These are phyloP conservation scores for Minunthozetes semirufus DNA, from an alignment of 2,888 invertebrate species.

Conservation along the genomic window DNA sequence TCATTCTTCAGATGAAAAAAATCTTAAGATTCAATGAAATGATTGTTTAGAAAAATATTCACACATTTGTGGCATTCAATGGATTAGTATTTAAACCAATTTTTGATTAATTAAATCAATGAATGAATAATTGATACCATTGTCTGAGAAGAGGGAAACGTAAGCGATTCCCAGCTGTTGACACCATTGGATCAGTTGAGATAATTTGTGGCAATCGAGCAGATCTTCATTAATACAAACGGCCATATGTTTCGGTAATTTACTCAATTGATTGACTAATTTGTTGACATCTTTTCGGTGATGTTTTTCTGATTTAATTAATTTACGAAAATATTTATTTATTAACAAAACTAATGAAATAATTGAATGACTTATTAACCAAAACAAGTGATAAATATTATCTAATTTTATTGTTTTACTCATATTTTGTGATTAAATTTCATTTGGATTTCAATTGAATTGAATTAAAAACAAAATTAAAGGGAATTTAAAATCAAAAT, in stretches of 20 bases:
- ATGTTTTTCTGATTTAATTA: background rate
- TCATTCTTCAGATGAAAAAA: background rate
- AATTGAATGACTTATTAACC: background rate
- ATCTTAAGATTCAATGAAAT: background rate
- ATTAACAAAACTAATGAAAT: background rate
- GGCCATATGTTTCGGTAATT: constrained; percentile 31
- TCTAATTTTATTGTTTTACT: background rate
- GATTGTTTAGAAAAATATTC: background rate
- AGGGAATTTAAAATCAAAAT: background rate
- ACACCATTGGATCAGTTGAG: constrained; percentile 29
- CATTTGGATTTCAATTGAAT: background rate
- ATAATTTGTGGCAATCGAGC: background rate
- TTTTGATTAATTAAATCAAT: background rate
- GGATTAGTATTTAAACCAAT: background rate
- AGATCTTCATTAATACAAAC: background rate
- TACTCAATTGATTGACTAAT: background rate
- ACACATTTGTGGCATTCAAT: background rate
- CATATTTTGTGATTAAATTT: background rate
- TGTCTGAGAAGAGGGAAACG: background rate
- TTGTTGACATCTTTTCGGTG: background rate
- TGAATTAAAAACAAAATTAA: background rate
- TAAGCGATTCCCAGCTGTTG: background rate
- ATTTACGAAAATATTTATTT: background rate
- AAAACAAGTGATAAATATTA: background rate
- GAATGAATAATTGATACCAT: background rate